Percentiles rank a stretch among this genome's conserved stretches.
phyloP scores from a whole-genome alignment of 2,888 invertebrate species.

The Amphipoea lucens region DNA sequence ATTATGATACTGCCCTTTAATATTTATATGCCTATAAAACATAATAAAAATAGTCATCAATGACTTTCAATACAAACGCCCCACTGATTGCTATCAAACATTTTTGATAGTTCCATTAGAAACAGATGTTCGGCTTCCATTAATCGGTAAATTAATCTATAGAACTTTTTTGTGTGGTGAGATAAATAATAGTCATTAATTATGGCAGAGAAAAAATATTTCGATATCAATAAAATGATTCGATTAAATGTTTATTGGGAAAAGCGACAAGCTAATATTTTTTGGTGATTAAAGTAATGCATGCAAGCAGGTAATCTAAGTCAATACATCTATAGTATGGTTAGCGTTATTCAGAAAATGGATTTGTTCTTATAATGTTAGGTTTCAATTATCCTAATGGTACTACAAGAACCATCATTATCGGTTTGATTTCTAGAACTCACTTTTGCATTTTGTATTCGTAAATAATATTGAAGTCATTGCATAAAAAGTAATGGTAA shows the following conservation, averaged over 20 bases:
- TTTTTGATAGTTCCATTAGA: slow-evolving; percentile 78
- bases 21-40: slow-evolving; percentile 29
- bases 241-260: slow-evolving; percentile 33
- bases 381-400: not conserved
- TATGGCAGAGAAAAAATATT: slow-evolving; percentile 25
- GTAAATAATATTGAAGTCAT: not conserved
- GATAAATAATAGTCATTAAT: slow-evolving; percentile 58
- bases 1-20: not conserved
- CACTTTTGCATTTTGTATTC: not conserved
- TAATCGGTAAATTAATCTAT: slow-evolving; percentile 76
- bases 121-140: slow-evolving; percentile 78
- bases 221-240: slow-evolving; percentile 29
- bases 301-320: too few relatives aligned
- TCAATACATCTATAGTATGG: not conserved
- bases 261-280: not conserved
- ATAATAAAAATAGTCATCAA: slow-evolving; percentile 40
- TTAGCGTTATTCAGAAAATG: not conserved
- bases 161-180: slow-evolving; percentile 57
- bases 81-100: slow-evolving; percentile 72
- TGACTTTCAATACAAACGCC: slow-evolving; percentile 58
- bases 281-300: not conserved
- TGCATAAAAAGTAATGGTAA: not conserved
- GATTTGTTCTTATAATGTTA: not conserved
- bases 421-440: not conserved
- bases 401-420: not conserved